Conservation (phyloP, 2,797 vertebrate species). For the Gila robusta region DNA sequence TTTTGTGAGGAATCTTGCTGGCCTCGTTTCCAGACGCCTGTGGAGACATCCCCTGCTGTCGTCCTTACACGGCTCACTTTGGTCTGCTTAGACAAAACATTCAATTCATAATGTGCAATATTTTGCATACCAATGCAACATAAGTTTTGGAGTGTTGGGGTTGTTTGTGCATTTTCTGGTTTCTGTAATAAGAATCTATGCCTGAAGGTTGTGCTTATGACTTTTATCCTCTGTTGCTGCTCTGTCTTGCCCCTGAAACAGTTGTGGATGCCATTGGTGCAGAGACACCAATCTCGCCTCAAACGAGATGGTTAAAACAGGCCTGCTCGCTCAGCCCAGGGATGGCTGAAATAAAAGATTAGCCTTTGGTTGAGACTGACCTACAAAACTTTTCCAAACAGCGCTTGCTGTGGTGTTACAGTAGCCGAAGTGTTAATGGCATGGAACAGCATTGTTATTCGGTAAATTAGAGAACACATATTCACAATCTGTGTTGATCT, state of each 20-base stretch:
- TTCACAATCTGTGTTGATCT: too few relatives aligned
- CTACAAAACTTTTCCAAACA: conserved; percentile 23
- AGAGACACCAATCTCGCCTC: neutral
- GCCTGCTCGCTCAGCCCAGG: neutral
- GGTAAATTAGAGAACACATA: too few relatives aligned
- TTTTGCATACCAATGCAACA: neutral
- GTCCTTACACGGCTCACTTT: conserved; percentile 4
- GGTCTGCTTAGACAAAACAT: conserved; percentile 22
- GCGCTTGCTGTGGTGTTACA: neutral
- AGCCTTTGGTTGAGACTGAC: conserved; percentile 27
- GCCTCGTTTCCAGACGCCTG: conserved; percentile 1
- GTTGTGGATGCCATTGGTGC: neutral
- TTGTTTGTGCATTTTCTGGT: conserved; percentile 20
- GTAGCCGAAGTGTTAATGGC: neutral
- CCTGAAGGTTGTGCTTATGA: conserved; percentile 3
- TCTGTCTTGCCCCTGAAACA: neutral
- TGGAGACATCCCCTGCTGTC: conserved; percentile 20
- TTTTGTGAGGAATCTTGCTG: neutral
- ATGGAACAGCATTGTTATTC: neutral
- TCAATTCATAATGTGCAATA: conserved; percentile 18
- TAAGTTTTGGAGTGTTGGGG: neutral
- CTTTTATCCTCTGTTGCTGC: conserved; percentile 10
- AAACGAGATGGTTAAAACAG: conserved; percentile 27
- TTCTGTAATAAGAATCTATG: neutral
- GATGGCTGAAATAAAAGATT: conserved; percentile 3